phyloP scores from a whole-genome alignment of 2,797 vertebrate species.

The Tenualosa thibaudeaui region DNA sequence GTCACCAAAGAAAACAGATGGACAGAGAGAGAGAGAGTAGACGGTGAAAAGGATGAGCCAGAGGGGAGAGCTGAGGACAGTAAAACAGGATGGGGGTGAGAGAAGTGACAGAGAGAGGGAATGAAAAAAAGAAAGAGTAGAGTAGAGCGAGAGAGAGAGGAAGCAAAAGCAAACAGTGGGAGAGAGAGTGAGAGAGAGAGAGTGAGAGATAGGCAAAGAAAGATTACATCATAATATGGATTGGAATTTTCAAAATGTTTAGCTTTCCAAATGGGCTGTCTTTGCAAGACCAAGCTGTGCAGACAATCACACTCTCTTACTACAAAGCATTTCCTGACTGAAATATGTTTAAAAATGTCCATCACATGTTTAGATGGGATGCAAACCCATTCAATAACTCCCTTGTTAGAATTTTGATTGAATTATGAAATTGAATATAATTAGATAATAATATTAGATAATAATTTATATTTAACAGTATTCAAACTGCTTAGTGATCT shows the following conservation, averaged over 20 bases:
- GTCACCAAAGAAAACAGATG: constrained; percentile 28
- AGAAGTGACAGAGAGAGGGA: not conserved
- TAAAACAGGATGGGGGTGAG: no score
- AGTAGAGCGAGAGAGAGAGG: not conserved
- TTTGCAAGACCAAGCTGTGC: not conserved
- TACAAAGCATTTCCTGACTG: not conserved
- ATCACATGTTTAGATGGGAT: not conserved
- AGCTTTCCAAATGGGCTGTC: not conserved
- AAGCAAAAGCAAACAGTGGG: not conserved
- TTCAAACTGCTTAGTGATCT: not conserved
- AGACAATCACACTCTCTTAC: not conserved
- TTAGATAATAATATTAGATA: no score
- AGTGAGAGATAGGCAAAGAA: not conserved
- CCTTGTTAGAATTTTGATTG: not conserved
- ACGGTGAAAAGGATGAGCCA: not conserved
- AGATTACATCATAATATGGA: constrained; percentile 21
- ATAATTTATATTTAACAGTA: no score
- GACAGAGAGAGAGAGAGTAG: constrained; percentile 2
- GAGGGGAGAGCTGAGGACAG: not conserved
- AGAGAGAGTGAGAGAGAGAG: not conserved
- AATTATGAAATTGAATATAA: no score
- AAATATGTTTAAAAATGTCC: not conserved
- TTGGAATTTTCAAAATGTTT: not conserved
- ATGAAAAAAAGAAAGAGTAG: not conserved
- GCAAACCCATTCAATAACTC: not conserved